phyloP scores from a whole-genome alignment of 2,113 vertebrate species.

The Fulmarus glacialis region DNA sequence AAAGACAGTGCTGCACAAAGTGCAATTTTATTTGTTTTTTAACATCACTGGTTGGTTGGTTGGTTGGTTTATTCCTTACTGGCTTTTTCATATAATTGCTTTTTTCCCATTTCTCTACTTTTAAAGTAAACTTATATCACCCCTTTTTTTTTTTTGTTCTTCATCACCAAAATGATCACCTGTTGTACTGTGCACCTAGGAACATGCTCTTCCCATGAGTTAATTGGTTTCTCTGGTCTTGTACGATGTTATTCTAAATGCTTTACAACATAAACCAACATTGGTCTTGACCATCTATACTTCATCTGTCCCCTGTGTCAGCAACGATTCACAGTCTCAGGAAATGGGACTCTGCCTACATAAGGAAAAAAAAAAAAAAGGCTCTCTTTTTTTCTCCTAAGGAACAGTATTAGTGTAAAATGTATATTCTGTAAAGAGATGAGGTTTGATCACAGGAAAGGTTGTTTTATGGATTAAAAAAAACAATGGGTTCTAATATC shows the following conservation, averaged over 20 bases:
- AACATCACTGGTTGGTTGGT: background rate
- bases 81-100: background rate
- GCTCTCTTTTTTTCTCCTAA: background rate
- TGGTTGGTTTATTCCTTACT: background rate
- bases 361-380: background rate
- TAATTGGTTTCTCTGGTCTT: background rate
- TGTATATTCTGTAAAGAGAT: background rate
- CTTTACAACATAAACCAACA: background rate
- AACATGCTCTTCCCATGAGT: background rate
- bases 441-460: background rate
- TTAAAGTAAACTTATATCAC: background rate
- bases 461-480: background rate
- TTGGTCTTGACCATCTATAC: background rate
- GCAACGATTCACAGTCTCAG: background rate
- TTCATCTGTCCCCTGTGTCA: background rate
- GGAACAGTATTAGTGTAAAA: background rate
- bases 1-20: background rate
- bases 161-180: background rate
- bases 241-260: background rate
- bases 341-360: background rate
- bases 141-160: background rate
- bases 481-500: background rate
- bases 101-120: background rate
- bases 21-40: background rate
- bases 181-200: accelerated